These are phyloP conservation scores for Furcifer pardalis DNA, from an alignment of 2,797 vertebrate genomes.

Conservation along the genomic window DNA sequence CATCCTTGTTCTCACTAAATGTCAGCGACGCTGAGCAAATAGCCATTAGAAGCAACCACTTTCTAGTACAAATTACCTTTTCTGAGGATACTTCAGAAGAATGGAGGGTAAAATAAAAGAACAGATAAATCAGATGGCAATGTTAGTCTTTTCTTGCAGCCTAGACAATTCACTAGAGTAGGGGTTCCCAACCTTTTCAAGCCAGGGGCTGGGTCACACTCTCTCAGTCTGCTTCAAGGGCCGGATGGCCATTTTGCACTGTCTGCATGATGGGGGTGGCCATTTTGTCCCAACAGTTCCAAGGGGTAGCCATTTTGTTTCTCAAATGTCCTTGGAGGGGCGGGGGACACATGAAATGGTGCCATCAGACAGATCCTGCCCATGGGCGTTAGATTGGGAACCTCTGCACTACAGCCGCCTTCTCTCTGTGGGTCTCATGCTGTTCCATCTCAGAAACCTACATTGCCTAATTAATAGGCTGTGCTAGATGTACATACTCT, in stretches of 20 bases:
- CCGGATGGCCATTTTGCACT: too few relatives aligned
- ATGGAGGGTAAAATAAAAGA: conserved; percentile 17
- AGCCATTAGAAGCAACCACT: not conserved
- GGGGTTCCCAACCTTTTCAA: too few relatives aligned
- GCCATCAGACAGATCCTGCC: not conserved
- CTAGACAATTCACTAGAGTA: not conserved
- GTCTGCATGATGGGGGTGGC: too few relatives aligned
- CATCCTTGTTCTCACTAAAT: conserved; percentile 15
- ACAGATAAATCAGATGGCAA: not conserved
- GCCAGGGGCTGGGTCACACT: too few relatives aligned
- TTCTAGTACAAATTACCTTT: conserved; percentile 37
- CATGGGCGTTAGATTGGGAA: too few relatives aligned
- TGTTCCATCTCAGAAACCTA: not conserved
- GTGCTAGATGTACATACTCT: not conserved
- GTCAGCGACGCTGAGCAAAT: conserved; percentile 16
- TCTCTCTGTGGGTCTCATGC: not conserved
- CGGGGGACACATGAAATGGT: too few relatives aligned
- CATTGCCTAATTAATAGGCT: not conserved
- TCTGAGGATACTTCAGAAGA: conserved; percentile 11
- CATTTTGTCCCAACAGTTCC: too few relatives aligned
- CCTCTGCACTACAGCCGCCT: too few relatives aligned
- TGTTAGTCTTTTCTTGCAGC: not conserved
- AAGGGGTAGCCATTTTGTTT: too few relatives aligned
- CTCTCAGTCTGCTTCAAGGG: too few relatives aligned
- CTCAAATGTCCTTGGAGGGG: too few relatives aligned